These are phyloP conservation scores for Gnathonemus echidnorhynchus DNA, from an alignment of 2,113 vertebrate genomes.

Conservation along the genomic window DNA sequence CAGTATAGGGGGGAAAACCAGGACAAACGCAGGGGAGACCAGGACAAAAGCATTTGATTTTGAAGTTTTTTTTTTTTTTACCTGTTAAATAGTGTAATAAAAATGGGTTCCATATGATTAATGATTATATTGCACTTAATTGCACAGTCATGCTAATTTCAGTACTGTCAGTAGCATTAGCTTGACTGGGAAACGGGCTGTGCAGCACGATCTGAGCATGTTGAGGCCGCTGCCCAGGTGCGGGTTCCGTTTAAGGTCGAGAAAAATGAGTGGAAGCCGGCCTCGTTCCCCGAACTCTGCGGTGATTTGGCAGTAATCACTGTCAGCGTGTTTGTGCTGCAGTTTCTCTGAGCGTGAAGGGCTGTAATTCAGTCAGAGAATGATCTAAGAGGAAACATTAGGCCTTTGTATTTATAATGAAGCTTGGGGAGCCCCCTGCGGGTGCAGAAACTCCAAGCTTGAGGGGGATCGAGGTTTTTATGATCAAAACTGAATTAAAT, in stretches of 20 bases:
- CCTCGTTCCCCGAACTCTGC: neutral
- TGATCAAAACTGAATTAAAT: constrained; percentile 22
- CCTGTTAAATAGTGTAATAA: neutral
- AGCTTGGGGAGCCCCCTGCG: neutral
- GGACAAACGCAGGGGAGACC: neutral
- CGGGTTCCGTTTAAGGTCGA: neutral
- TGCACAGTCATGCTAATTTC: neutral
- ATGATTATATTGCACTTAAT: neutral
- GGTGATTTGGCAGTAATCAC: constrained; percentile 11
- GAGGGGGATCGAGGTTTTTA: neutral
- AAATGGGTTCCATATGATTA: neutral
- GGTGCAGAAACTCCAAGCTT: neutral
- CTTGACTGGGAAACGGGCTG: neutral
- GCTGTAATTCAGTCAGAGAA: constrained; percentile 20
- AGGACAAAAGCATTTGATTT: neutral
- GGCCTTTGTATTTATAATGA: neutral
- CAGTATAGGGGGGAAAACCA: neutral
- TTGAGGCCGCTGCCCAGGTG: neutral
- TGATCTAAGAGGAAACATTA: constrained; percentile 13
- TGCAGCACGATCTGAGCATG: neutral
- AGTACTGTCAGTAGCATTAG: neutral
- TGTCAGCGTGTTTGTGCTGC: constrained; percentile 4
- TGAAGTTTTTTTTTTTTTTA: neutral
- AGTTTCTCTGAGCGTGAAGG: constrained; percentile 15
- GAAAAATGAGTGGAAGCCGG: neutral